phyloP scores from a whole-genome alignment of 1,140 invertebrate genomes.

The Eueides isabella region DNA sequence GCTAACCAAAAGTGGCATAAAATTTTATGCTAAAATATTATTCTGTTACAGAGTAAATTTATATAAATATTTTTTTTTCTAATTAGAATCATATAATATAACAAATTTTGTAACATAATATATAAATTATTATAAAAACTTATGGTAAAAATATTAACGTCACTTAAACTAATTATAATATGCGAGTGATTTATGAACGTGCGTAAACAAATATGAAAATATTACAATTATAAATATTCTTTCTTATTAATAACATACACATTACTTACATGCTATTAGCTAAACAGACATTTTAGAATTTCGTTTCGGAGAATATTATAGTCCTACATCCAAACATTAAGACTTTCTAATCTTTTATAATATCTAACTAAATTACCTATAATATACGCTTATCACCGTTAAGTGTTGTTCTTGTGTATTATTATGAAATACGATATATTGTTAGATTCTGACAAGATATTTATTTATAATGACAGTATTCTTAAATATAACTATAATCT shows the following conservation, averaged over 20 bases:
- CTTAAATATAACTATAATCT: background rate
- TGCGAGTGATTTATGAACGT: background rate
- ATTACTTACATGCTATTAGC: slow-evolving; percentile 50
- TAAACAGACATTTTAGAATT: slow-evolving; percentile 77
- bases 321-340: slow-evolving; percentile 50
- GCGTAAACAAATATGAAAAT: slow-evolving; percentile 7
- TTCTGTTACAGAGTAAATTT: background rate
- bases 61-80: background rate
- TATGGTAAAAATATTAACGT: background rate
- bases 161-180: slow-evolving; percentile 2
- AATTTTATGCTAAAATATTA: background rate
- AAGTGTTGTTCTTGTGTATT: background rate
- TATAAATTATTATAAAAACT: background rate
- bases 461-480: background rate
- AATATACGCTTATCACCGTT: slow-evolving; percentile 3
- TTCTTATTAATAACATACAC: background rate
- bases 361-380: slow-evolving; percentile 4
- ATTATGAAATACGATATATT: background rate
- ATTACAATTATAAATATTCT: slow-evolving; percentile 7
- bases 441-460: background rate
- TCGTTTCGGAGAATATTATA: slow-evolving; percentile 67
- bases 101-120: background rate
- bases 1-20: background rate
- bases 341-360: slow-evolving; percentile 27
- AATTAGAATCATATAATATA: background rate